phyloP scores from a whole-genome alignment of 2,113 vertebrate species.

The Colinus virginianus region DNA sequence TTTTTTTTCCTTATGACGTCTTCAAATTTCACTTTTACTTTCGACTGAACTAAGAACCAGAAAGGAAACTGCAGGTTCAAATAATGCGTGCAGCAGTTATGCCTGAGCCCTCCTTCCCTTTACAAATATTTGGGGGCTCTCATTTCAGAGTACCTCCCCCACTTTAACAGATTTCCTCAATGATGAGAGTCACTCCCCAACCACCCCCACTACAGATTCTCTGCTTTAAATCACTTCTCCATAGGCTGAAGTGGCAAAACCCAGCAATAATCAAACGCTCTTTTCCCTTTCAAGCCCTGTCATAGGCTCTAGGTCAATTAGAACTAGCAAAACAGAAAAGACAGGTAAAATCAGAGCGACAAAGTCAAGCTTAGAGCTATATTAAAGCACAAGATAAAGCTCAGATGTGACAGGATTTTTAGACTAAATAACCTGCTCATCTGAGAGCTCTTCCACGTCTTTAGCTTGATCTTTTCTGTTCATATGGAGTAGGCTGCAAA shows the following conservation, averaged over 20 bases:
- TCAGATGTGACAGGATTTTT: background rate
- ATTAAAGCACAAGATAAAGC: background rate
- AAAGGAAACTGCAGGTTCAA: background rate
- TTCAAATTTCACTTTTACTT: background rate
- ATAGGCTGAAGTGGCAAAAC: background rate
- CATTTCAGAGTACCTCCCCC: background rate
- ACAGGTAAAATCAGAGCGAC: background rate
- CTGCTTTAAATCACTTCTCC: background rate
- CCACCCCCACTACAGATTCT: background rate
- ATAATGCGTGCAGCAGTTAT: background rate
- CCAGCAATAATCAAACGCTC: background rate
- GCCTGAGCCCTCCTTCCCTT: background rate
- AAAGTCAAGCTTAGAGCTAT: background rate
- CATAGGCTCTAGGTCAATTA: background rate
- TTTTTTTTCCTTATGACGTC: background rate
- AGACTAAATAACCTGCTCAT: background rate
- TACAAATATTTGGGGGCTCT: background rate
- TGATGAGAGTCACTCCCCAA: background rate
- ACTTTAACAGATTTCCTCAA: background rate
- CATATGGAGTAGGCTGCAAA: background rate
- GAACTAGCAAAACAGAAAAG: background rate
- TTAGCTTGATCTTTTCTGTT: constrained; percentile 15
- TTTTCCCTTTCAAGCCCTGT: background rate
- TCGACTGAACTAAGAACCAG: background rate
- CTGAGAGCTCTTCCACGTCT: background rate